Evolutionary conservation across 2,797 vertebrate genomes (phyloP), one percentile per base, ranked within the genome.

Genomic region (Acanthurus leucopareius): DNA sequence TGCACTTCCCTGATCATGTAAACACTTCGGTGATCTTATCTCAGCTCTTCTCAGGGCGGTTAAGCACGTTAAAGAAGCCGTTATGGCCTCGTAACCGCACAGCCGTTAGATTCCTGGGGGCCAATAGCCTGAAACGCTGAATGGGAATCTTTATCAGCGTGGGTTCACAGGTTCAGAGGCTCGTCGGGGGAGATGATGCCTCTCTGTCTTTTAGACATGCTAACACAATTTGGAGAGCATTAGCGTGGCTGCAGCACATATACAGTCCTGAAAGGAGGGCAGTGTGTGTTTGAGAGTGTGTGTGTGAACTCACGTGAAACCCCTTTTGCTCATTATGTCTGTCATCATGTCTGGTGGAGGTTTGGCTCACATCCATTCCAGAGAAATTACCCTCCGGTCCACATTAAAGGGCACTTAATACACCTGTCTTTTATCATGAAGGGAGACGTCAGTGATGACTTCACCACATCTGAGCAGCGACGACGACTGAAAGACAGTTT

Each of bases 331-430:
- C 78, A 81, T 86, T 85, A 80, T 59, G 65, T 83, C 80, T 87
- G 83, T 91, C 89, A 83, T 79, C 88, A 66, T 67, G 80, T 92
- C 89, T 90, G 83, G 70, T 25, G 65, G 47, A 75, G 20, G 58
- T 65, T 70, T 86, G 82, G 87, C 77, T 66, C 11, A 0, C 13
- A 15, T 79, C 73, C 84, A 87, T 1, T 59, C 49, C 19, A 9
- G 70, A 86, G 67, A 82, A 87, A 82, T 86, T 20, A 77, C 52
- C 79, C 73, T 59, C 54, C 45, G 28, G 10, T 83, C 70, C 81
- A 58, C 74, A 75, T 72, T 74, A 74, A 57, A 79, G 65, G 66
- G 63, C 80, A 28, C 63, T 72, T 81, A 76, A 80, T 84, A 77
- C 80, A 88, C 85, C 85, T 86, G 91, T 86, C 79, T 83, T n/a